Conservation (phyloP, 2,888 invertebrate genomes). For the Tholera decimalis region DNA sequence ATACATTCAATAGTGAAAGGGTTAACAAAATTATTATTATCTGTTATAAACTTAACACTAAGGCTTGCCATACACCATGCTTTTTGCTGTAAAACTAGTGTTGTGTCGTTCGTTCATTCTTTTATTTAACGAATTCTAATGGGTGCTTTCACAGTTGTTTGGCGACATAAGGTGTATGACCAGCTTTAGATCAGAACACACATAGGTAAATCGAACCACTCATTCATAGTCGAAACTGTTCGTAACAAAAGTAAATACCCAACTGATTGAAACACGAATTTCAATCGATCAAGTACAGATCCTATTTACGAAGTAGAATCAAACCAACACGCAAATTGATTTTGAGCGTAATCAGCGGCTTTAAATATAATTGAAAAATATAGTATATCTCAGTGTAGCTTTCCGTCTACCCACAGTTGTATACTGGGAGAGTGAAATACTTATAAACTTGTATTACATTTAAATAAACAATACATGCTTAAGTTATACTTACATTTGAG, state of each 20-base stretch:
- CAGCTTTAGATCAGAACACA: slow-evolving; percentile 25
- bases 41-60: slow-evolving; percentile 47
- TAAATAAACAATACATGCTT: slow-evolving; percentile 67
- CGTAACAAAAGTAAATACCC: slow-evolving; percentile 14
- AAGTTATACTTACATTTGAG: slow-evolving; percentile 69
- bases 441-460: slow-evolving; percentile 55
- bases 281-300: slow-evolving; percentile 44
- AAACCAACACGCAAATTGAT: slow-evolving; percentile 56
- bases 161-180: slow-evolving; percentile 3
- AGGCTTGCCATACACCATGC: slow-evolving; percentile 13
- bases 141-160: background rate
- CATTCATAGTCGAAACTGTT: slow-evolving; percentile 23
- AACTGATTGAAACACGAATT: slow-evolving; percentile 39
- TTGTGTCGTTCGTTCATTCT: background rate
- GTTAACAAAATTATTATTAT: slow-evolving; percentile 54
- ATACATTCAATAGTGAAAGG: slow-evolving; percentile 46
- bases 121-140: background rate
- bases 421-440: slow-evolving; percentile 39
- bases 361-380: slow-evolving; percentile 66
- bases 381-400: slow-evolving; percentile 44
- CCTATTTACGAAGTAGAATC: slow-evolving; percentile 42
- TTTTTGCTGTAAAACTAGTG: slow-evolving; percentile 4
- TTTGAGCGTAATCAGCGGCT: slow-evolving; percentile 71
- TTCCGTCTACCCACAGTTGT: slow-evolving; percentile 14
- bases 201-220: slow-evolving; percentile 11